A percentile compares a stretch with the other conserved stretches of the same genome.
These are phyloP conservation scores for Lepidonotus clava DNA, from an alignment of 2,888 invertebrate species.

Conservation along the genomic window DNA sequence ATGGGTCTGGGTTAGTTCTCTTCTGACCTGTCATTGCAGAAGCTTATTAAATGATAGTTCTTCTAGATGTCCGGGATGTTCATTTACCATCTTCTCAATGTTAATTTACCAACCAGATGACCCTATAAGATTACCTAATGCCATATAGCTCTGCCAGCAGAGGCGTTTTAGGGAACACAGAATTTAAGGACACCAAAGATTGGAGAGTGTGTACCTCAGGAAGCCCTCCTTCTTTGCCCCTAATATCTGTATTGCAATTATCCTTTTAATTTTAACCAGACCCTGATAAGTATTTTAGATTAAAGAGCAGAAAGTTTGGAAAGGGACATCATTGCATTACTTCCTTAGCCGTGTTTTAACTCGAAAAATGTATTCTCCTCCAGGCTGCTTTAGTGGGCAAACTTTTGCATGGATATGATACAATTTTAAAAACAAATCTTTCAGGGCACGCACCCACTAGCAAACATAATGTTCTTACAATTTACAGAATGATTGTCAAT, in stretches of 20 bases:
- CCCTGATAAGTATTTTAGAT: neutral
- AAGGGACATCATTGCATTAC: constrained; percentile 40
- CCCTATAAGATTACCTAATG: neutral
- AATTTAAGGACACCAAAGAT: constrained; percentile 36
- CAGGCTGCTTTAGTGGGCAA: constrained; percentile 44
- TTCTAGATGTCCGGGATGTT: constrained; percentile 44
- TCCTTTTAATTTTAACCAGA: neutral
- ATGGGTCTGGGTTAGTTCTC: neutral
- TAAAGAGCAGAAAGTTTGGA: neutral
- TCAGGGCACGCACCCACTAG: constrained; percentile 32
- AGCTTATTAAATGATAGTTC: no score
- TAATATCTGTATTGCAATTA: neutral
- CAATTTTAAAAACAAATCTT: constrained; percentile 25
- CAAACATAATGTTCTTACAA: no score
- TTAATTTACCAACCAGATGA: neutral
- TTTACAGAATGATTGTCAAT: no score
- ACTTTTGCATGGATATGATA: constrained; percentile 39
- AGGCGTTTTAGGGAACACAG: constrained; percentile 52
- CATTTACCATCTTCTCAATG: constrained; percentile 26
- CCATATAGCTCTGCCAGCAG: constrained; percentile 43
- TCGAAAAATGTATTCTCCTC: constrained; percentile 21
- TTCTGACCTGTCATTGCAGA: neutral
- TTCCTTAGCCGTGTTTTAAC: neutral
- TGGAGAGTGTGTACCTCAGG: constrained; percentile 7
- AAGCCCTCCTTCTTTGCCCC: neutral